Percentiles rank a stretch among this genome's conserved stretches.
Conservation (phyloP, 2,797 vertebrate species). For the Mormyrus hasselquistii region DNA sequence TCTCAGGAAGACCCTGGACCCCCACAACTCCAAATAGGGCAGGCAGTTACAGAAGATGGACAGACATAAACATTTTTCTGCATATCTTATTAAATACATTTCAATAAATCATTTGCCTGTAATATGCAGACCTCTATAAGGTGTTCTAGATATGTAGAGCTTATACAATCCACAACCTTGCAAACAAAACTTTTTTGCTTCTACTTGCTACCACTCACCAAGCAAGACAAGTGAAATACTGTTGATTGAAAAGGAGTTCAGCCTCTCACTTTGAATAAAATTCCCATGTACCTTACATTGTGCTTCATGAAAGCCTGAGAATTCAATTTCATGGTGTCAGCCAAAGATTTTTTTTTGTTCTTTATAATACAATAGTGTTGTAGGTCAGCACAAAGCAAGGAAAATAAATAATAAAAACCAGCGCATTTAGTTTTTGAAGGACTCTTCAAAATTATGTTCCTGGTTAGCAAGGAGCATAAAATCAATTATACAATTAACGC, state of each 20-base stretch:
- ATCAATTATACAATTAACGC: conserved; percentile 3
- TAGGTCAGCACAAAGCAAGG: not conserved
- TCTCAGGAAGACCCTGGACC: not conserved
- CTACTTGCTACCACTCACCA: not conserved
- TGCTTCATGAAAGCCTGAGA: not conserved
- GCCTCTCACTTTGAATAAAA: not conserved
- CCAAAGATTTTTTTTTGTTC: not conserved
- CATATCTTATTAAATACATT: not conserved
- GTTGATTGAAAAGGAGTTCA: not conserved
- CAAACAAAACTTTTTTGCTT: not conserved
- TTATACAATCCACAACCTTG: not conserved
- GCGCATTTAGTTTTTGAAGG: not conserved
- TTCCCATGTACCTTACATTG: not conserved
- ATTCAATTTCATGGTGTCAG: not conserved
- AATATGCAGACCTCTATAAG: not conserved
- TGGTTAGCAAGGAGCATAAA: not conserved
- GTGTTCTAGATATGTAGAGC: not conserved
- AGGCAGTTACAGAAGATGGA: not conserved
- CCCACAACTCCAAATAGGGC: not conserved
- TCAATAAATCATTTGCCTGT: not conserved
- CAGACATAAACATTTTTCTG: not conserved
- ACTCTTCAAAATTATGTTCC: not conserved
- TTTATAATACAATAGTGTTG: not conserved
- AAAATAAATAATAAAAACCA: not conserved
- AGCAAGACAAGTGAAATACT: not conserved